Base-by-base conservation (phyloP, 2,888 invertebrate genomes). In the Deladenus siricidicola region DNA sequence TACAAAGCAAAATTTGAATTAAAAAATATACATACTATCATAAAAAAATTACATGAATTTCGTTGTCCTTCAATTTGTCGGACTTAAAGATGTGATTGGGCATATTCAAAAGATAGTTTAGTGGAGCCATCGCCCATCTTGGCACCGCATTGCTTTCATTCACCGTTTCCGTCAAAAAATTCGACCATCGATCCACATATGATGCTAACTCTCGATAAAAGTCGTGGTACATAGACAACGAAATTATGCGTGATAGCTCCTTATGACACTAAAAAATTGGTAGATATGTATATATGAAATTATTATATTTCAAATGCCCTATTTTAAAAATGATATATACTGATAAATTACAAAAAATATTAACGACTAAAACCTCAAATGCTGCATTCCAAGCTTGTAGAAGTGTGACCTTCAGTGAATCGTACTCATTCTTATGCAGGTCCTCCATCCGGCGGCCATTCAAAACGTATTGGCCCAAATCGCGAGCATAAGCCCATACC, bases 371-470 rank as follows among this genome's bases (percentile, higher is more conserved):
- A 17, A 62, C 62, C 54, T 63, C 67, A 43, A 65, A 65, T 26
- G 65, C 67, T 4, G 50, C 52, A 34, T 63, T 63, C 43, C 48
- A 65, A 24, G 65, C 64, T 39, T 68, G 67, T 1, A 63, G 52
- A 29, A 65, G 47, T 6, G 65, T 67, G 21, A 52, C 62, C 21
- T 64, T 67, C 29, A 65, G 24, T 1, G 62, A 30, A 34, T 65
- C 55, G 26, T 48, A 44, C 49, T 63, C 60, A 24, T 50, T 50
- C 8, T 61, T 55, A 6, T 43, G 42, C 21, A 66, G 34, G 14
- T 56, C 52, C 0, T 65, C 66, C 4, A 44, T 44, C 4, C 28
- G 28, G 28, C 48, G 52, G 6, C 63, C 63, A 24, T 58, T 66
- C 52, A 63, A 29, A 19, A 63, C 48, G 43, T 57, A 66, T 29